phyloP scores from a whole-genome alignment of 2,113 vertebrate genomes.

The Amphiprion ocellaris region DNA sequence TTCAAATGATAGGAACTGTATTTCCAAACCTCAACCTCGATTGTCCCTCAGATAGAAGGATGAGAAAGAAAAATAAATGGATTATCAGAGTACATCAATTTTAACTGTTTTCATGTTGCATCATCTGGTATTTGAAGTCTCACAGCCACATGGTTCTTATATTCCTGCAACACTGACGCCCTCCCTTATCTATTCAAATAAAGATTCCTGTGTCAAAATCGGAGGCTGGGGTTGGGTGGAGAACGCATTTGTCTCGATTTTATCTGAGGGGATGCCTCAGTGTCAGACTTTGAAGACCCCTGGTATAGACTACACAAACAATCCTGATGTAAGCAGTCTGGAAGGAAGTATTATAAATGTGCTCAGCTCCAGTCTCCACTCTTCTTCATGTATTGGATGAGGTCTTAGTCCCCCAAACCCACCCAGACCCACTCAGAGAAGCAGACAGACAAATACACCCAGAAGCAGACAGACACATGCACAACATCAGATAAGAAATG shows the following conservation, averaged over 20 bases:
- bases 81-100: too few species aligned
- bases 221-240: neutral
- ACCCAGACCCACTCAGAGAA: constrained; percentile 12
- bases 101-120: neutral
- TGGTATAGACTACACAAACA: constrained; percentile 44
- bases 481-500: constrained; percentile 37
- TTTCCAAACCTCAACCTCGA: neutral
- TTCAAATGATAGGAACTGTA: too few species aligned
- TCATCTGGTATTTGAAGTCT: neutral
- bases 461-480: constrained; percentile 38
- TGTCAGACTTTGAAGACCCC: constrained; percentile 9
- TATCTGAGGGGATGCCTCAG: neutral
- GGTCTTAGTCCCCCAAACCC: neutral
- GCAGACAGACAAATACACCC: constrained; percentile 30
- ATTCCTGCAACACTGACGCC: neutral
- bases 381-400: constrained; percentile 20
- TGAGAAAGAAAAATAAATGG: neutral
- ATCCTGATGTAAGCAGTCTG: constrained; percentile 37
- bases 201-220: neutral
- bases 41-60: neutral
- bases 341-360: constrained; percentile 42
- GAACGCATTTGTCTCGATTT: neutral
- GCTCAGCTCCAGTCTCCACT: constrained; percentile 12
- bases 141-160: neutral
- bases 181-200: neutral